Percentiles rank a stretch among this genome's conserved stretches.
phyloP scores from a whole-genome alignment of 2,888 invertebrate species.

The Cantharis nigra region DNA sequence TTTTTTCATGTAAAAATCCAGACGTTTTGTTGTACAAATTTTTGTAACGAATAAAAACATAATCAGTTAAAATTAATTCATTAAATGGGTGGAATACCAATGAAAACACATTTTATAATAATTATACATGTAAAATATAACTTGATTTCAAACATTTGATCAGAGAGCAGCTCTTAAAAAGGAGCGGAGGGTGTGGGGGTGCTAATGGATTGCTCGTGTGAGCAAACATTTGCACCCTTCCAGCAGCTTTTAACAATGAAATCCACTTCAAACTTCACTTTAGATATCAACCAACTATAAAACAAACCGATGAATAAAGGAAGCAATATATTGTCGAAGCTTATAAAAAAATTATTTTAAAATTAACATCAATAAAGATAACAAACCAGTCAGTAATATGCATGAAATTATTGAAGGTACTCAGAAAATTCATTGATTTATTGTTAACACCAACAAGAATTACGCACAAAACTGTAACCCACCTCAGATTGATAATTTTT shows the following conservation, averaged over 20 bases:
- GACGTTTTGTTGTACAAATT: neutral
- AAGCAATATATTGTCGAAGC: neutral
- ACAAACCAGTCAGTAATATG: neutral
- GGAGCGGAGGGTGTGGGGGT: slow-evolving; percentile 16
- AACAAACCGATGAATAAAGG: slow-evolving; percentile 7
- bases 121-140: neutral
- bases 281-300: slow-evolving; percentile 24
- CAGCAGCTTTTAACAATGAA: slow-evolving; percentile 29
- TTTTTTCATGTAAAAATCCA: neutral
- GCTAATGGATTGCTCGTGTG: slow-evolving; percentile 38
- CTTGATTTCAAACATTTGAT: neutral
- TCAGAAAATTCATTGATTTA: neutral
- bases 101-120: neutral
- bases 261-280: slow-evolving; percentile 28
- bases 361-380: neutral
- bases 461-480: too few relatives aligned
- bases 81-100: neutral
- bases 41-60: neutral
- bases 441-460: neutral
- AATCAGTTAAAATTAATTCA: neutral
- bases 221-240: slow-evolving; percentile 34
- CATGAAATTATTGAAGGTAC: neutral
- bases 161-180: slow-evolving; percentile 6
- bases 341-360: neutral
- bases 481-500: too few relatives aligned